Evolutionary conservation across 2,888 invertebrate genomes (phyloP).

Genomic region (Leistus spinibarbis): DNA sequence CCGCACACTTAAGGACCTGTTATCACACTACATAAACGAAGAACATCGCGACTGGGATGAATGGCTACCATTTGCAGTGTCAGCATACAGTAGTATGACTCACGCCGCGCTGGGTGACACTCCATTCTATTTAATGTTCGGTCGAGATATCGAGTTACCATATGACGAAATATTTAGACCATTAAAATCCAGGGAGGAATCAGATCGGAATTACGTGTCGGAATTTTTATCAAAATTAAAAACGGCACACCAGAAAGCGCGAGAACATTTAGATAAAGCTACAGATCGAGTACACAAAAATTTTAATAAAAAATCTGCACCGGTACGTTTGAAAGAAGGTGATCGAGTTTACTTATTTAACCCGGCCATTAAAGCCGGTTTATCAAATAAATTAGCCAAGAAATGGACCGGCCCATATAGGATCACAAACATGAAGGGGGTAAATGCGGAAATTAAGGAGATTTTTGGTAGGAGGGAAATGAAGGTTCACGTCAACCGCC

Average conservation of each 20-base stretch:
- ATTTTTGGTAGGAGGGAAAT: no score
- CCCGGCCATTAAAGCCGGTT: slow-evolving; percentile 2
- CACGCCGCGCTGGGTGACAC: neutral
- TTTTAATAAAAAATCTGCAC: slow-evolving; percentile 24
- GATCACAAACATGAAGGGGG: no score
- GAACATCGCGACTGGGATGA: neutral
- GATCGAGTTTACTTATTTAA: slow-evolving; percentile 19
- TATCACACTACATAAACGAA: neutral
- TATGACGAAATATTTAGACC: no score
- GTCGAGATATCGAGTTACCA: neutral
- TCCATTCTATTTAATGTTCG: neutral
- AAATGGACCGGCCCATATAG: no score
- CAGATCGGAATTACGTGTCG: no score
- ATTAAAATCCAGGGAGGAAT: no score
- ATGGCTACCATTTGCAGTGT: neutral
- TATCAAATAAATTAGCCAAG: slow-evolving; percentile 9
- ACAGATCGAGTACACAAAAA: slow-evolving; percentile 16
- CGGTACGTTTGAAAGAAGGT: neutral
- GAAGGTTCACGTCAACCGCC: no score
- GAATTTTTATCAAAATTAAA: no score
- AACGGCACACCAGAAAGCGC: slow-evolving; percentile 15
- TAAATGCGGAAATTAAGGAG: no score
- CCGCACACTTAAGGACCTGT: neutral
- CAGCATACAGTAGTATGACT: neutral
- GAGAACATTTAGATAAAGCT: neutral